Percentiles rank a stretch among this genome's conserved stretches.
These are phyloP conservation scores for Pitangus sulphuratus DNA, from an alignment of 2,797 vertebrate species.

Conservation along the genomic window DNA sequence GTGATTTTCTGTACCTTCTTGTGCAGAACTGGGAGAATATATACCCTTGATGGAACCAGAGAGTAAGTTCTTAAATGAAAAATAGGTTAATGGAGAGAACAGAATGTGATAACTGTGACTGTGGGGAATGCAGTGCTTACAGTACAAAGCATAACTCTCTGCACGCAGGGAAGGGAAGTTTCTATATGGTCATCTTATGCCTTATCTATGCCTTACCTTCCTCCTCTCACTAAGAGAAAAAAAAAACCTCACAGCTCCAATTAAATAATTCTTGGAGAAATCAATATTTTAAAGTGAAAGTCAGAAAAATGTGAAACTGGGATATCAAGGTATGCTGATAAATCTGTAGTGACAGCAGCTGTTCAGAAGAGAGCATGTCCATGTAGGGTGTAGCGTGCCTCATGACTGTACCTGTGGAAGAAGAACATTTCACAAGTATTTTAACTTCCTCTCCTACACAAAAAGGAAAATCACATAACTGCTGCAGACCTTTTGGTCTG, in stretches of 20 bases:
- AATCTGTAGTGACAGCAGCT: not conserved
- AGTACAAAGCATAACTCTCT: not conserved
- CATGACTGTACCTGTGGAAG: not conserved
- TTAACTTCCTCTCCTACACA: not conserved
- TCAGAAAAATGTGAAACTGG: not conserved
- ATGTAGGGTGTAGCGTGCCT: not conserved
- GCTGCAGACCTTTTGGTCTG: conserved; percentile 1
- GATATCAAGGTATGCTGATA: not conserved
- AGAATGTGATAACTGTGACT: not conserved
- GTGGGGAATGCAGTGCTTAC: not conserved
- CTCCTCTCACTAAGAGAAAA: not conserved
- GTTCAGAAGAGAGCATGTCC: not conserved
- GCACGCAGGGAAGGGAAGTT: not conserved
- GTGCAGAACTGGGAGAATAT: not conserved
- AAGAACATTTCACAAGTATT: not conserved
- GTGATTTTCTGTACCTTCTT: not conserved
- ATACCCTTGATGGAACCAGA: not conserved
- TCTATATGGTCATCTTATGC: not conserved
- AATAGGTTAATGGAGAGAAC: not conserved
- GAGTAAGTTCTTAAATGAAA: conserved; percentile 14
- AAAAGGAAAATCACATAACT: not conserved
- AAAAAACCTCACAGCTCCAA: not conserved
- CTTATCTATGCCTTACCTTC: not conserved
- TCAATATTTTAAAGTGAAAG: not conserved
- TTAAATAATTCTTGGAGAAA: not conserved